phyloP scores from a whole-genome alignment of 2,113 vertebrate species.

The Pleuronectes platessa region DNA sequence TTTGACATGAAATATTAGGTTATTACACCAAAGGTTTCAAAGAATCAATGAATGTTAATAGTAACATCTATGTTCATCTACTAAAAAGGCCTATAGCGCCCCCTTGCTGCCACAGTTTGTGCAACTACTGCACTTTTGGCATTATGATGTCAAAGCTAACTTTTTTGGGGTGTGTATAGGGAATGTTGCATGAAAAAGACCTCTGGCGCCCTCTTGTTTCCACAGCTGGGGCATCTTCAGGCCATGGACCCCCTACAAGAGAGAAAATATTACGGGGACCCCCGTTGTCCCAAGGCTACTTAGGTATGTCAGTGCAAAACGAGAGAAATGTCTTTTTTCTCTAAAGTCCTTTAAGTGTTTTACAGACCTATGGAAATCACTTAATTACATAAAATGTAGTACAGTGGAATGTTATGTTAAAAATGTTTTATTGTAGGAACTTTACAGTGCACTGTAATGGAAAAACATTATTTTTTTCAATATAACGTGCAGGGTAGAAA shows the following conservation, averaged over 20 bases:
- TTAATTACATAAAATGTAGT: background rate
- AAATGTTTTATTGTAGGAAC: slow-evolving; percentile 43
- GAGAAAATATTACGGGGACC: no score
- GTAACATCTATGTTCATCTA: background rate
- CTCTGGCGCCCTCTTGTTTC: no score
- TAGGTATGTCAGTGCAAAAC: no score
- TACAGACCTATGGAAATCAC: background rate
- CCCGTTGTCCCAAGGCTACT: no score
- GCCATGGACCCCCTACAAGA: no score
- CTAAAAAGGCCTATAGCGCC: slow-evolving; percentile 11
- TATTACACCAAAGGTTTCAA: background rate
- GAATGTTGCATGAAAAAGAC: no score
- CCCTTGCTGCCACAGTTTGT: slow-evolving; percentile 18
- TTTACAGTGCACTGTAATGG: slow-evolving; percentile 8
- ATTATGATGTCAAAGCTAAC: no score
- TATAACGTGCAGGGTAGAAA: slow-evolving; percentile 13
- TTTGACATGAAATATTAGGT: background rate
- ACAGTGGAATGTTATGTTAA: background rate
- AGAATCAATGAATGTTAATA: background rate
- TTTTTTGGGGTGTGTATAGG: no score
- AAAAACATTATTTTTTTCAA: slow-evolving; percentile 16
- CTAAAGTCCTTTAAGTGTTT: no score
- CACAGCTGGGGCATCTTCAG: no score
- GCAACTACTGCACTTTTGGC: background rate
- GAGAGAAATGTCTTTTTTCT: no score